phyloP scores from a whole-genome alignment of 92 coral and sea anemone genomes.

The Epizoanthus scotinus region DNA sequence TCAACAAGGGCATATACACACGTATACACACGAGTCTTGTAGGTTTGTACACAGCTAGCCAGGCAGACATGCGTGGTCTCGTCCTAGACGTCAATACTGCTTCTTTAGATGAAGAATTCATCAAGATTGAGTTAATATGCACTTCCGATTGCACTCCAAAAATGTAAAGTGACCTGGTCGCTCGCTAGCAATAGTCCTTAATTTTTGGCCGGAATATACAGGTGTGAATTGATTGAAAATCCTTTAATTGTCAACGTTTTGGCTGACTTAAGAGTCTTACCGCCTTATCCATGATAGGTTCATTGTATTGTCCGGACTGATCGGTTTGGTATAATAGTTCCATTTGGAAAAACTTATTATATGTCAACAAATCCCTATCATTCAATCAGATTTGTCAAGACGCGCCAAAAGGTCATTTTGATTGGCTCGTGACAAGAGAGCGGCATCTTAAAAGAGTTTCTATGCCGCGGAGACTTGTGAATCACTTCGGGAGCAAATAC shows the following conservation, averaged over 20 bases:
- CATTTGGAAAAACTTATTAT: slow-evolving; percentile 96
- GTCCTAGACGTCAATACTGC: slow-evolving; percentile 8
- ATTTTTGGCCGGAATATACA: slow-evolving; percentile 40
- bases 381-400: slow-evolving; percentile 96
- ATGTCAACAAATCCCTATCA: slow-evolving; percentile 98
- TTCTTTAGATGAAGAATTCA: slow-evolving; percentile 35
- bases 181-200: slow-evolving; percentile 27
- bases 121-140: slow-evolving; percentile 59
- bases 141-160: slow-evolving; percentile 90
- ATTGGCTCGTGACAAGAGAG: slow-evolving; percentile 79
- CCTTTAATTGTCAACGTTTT: slow-evolving; percentile 74
- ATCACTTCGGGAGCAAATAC: slow-evolving; percentile 67
- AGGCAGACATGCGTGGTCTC: not conserved
- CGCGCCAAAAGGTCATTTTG: slow-evolving; percentile 64
- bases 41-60: not conserved
- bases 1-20: slow-evolving; percentile 1
- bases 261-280: slow-evolving; percentile 58
- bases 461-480: slow-evolving; percentile 76
- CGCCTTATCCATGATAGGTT: slow-evolving; percentile 62
- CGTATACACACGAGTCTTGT: not conserved
- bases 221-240: slow-evolving; percentile 50
- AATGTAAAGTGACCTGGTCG: slow-evolving; percentile 74
- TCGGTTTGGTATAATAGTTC: slow-evolving; percentile 91
- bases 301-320: slow-evolving; percentile 76
- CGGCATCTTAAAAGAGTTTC: slow-evolving; percentile 91